Evolutionary conservation across 2,888 invertebrate species (phyloP).

Genomic region (Stenodera caucasica): DNA sequence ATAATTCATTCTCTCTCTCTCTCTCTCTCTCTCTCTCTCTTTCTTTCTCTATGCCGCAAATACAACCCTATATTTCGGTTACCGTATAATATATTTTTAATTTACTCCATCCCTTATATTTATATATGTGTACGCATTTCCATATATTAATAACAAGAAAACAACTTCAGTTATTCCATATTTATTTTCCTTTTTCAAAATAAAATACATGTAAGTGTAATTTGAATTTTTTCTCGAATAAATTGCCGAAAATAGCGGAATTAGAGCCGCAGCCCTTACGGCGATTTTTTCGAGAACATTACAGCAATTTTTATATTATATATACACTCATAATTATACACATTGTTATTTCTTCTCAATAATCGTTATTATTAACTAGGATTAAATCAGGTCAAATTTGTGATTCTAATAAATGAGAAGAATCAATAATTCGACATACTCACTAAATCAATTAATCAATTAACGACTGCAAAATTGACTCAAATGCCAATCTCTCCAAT

Average conservation of each 20-base stretch:
- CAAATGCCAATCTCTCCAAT: constrained; percentile 32
- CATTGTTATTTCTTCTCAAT: neutral
- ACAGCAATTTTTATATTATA: constrained; percentile 42
- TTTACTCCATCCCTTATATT: constrained; percentile 7
- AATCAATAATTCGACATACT: constrained; percentile 35
- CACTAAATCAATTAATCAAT: constrained; percentile 22
- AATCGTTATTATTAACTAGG: neutral
- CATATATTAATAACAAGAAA: neutral
- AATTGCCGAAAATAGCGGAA: constrained; percentile 25
- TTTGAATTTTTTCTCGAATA: constrained; percentile 39
- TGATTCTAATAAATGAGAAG: neutral
- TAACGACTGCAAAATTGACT: constrained; percentile 24
- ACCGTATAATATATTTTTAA: constrained; percentile 25
- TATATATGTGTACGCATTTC: too few relatives aligned
- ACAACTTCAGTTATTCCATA: neutral
- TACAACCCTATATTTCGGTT: constrained; percentile 14
- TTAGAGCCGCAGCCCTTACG: constrained; percentile 11
- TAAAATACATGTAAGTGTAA: constrained; percentile 52
- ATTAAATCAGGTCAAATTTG: neutral
- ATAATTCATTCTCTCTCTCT: constrained; percentile 32
- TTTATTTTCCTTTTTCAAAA: constrained; percentile 50
- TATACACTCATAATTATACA: constrained; percentile 31
- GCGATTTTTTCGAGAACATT: constrained; percentile 16
- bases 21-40: too few relatives aligned
- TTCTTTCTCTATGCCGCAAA: too few relatives aligned